These are phyloP conservation scores for Hippoglossus hippoglossus DNA, from an alignment of 2,797 vertebrate genomes.

Conservation along the genomic window DNA sequence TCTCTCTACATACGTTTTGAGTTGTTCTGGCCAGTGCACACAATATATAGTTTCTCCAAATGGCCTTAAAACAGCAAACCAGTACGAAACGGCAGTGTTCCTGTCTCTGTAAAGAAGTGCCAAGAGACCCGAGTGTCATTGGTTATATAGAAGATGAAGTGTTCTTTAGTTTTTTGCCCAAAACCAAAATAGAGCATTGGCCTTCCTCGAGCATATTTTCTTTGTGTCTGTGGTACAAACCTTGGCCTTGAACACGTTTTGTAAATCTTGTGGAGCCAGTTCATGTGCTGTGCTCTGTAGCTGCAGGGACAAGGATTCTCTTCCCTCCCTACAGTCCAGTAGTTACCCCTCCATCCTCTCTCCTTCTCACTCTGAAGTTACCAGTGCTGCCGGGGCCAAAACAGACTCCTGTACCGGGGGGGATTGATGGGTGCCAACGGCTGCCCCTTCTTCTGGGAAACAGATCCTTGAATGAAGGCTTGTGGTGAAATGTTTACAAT, in stretches of 20 bases:
- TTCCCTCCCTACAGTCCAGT: constrained; percentile 39
- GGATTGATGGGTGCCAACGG: constrained; percentile 76
- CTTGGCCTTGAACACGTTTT: constrained; percentile 62
- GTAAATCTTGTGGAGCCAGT: constrained; percentile 74
- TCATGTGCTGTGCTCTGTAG: constrained; percentile 64
- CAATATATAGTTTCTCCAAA: constrained; percentile 66
- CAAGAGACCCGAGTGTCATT: constrained; percentile 71
- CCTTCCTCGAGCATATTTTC: constrained; percentile 71
- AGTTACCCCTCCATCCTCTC: constrained; percentile 42
- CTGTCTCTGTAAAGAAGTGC: constrained; percentile 63
- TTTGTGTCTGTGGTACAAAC: constrained; percentile 74
- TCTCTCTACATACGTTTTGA: constrained; percentile 34
- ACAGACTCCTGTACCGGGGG: constrained; percentile 60
- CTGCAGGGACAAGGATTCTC: constrained; percentile 61
- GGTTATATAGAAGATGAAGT: constrained; percentile 74
- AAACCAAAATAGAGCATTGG: constrained; percentile 74
- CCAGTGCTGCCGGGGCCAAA: constrained; percentile 58
- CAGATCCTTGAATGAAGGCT: constrained; percentile 70
- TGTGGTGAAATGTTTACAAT: constrained; percentile 82
- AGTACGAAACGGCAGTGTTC: constrained; percentile 55
- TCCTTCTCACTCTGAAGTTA: constrained; percentile 52
- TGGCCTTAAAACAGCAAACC: constrained; percentile 71
- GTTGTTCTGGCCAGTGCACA: constrained; percentile 45
- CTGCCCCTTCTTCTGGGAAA: constrained; percentile 79
- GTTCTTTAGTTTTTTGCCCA: constrained; percentile 64